phyloP scores from a whole-genome alignment of 2,113 vertebrate genomes.

The Platycercus adscitus region DNA sequence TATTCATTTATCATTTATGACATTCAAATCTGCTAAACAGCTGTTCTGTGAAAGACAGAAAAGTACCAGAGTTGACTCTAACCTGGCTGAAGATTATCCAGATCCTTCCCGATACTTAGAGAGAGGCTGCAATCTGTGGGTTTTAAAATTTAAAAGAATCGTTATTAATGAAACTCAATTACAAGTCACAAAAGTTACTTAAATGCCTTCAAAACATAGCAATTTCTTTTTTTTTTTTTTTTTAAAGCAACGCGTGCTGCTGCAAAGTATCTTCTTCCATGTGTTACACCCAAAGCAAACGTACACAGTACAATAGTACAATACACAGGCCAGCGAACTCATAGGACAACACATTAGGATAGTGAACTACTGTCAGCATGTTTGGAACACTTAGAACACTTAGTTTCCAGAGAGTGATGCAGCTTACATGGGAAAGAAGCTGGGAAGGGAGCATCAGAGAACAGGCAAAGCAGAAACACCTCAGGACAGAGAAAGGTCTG shows the following conservation, averaged over 20 bases:
- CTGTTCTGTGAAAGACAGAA: neutral
- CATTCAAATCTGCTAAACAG: neutral
- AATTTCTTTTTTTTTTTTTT: neutral
- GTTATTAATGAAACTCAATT: neutral
- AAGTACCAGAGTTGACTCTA: neutral
- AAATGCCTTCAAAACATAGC: neutral
- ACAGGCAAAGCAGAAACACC: neutral
- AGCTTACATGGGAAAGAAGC: neutral
- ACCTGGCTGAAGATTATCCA: conserved; percentile 40
- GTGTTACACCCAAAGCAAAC: neutral
- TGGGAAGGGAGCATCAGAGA: neutral
- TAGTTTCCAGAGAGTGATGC: neutral
- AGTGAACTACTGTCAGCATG: neutral
- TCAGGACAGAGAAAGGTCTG: neutral
- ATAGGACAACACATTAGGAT: accelerated
- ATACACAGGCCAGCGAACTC: neutral
- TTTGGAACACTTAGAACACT: neutral
- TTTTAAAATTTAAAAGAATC: neutral
- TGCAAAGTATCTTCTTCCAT: neutral
- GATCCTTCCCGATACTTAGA: neutral
- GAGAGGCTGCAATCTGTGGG: conserved; percentile 19
- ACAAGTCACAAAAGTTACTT: neutral
- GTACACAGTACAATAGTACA: neutral
- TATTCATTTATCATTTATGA: neutral
- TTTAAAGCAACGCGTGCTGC: neutral